Percentiles rank a stretch among this genome's conserved stretches.
Evolutionary conservation across 1,140 invertebrate genomes (phyloP).

Genomic region (Drosophila rhopaloa): DNA sequence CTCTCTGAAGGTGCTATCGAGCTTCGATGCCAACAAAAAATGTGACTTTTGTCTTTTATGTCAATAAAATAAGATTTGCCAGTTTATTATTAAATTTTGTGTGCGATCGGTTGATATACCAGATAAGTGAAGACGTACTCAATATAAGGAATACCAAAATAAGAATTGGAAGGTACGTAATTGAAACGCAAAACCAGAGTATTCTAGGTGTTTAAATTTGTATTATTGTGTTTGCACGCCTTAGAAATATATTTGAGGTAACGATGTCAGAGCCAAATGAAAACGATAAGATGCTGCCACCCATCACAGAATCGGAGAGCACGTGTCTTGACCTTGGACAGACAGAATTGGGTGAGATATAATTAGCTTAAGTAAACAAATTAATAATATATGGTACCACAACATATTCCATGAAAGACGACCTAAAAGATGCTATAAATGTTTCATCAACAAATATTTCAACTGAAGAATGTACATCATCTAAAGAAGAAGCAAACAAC

Average conservation of each 20-base stretch:
- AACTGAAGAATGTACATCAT: background rate
- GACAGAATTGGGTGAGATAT: background rate
- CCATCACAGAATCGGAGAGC: background rate
- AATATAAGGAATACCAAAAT: background rate
- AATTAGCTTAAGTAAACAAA: background rate
- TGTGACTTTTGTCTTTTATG: background rate
- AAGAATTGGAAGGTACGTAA: background rate
- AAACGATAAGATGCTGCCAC: background rate
- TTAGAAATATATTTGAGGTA: background rate
- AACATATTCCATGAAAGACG: background rate
- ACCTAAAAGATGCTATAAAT: background rate
- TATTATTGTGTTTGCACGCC: too few relatives aligned
- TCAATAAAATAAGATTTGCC: background rate
- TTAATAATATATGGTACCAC: background rate
- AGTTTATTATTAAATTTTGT: background rate
- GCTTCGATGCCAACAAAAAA: conserved; percentile 25
- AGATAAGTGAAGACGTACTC: background rate
- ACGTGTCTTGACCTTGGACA: background rate
- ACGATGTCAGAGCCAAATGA: background rate
- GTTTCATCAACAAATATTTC: background rate
- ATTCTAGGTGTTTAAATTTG: too few relatives aligned
- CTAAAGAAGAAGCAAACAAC: background rate
- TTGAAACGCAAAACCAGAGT: background rate
- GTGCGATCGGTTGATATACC: too few relatives aligned
- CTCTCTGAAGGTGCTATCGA: conserved; percentile 6